phyloP scores from a whole-genome alignment of 2,113 vertebrate species.

The Muntiacus reevesi region DNA sequence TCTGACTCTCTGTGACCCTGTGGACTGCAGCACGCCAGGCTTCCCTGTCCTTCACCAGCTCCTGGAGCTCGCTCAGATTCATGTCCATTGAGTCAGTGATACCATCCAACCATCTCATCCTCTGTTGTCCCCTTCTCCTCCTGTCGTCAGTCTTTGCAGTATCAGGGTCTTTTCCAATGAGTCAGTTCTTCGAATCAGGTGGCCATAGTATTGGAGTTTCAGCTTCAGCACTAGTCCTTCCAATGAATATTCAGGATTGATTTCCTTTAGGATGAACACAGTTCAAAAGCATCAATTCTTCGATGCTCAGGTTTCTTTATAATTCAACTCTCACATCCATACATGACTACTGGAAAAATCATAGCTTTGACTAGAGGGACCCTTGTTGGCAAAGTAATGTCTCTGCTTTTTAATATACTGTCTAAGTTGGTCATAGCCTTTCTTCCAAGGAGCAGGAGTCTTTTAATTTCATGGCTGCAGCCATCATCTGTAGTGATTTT shows the following conservation, averaged over 20 bases:
- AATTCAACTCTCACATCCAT: not conserved
- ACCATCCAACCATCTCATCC: not conserved
- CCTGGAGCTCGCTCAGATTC: not conserved
- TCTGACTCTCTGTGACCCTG: not conserved
- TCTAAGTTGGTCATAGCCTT: not conserved
- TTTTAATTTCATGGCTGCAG: not conserved
- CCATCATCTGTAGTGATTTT: not conserved
- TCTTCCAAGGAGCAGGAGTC: not conserved
- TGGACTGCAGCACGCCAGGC: not conserved
- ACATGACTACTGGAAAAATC: not conserved
- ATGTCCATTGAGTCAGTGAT: not conserved
- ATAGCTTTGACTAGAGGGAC: not conserved
- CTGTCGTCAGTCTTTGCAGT: not conserved
- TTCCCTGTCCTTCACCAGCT: not conserved
- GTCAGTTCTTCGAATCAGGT: not conserved
- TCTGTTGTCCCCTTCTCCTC: not conserved
- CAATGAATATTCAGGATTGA: not conserved
- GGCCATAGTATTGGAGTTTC: not conserved
- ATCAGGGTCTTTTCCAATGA: not conserved
- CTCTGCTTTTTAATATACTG: not conserved
- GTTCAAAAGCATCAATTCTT: not conserved
- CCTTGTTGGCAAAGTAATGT: not conserved
- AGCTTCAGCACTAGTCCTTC: not conserved
- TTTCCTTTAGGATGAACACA: not conserved
- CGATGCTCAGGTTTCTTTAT: not conserved